These are phyloP conservation scores for Hyles euphorbiae DNA, from an alignment of 1,140 invertebrate species.

Conservation along the genomic window DNA sequence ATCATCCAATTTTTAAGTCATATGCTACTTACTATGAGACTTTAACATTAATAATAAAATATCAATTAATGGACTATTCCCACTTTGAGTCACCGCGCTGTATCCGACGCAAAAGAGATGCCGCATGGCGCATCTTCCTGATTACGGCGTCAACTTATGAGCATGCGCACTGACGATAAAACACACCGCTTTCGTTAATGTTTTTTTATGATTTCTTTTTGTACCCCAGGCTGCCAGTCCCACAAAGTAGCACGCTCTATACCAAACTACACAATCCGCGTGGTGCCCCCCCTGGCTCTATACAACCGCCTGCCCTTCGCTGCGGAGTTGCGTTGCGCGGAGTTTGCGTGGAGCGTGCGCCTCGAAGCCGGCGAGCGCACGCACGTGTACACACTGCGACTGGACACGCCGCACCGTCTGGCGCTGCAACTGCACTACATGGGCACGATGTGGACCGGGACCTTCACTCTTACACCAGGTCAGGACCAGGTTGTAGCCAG, in stretches of 20 bases:
- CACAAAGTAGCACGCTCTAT: constrained; percentile 72
- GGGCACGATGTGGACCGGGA: constrained; percentile 82
- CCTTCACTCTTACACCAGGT: constrained; percentile 81
- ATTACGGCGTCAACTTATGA: too few relatives aligned
- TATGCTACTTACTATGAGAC: too few relatives aligned
- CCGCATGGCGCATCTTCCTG: too few relatives aligned
- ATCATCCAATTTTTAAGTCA: too few relatives aligned
- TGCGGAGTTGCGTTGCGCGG: constrained; percentile 76
- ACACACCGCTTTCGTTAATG: not conserved
- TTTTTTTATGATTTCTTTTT: constrained; percentile 12
- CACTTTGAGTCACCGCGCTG: too few relatives aligned
- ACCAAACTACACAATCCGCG: constrained; percentile 84
- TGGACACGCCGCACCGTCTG: constrained; percentile 77
- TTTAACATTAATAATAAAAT: too few relatives aligned
- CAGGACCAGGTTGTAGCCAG: constrained; percentile 1
- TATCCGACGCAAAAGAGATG: too few relatives aligned
- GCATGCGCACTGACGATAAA: too few relatives aligned
- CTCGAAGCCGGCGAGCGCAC: constrained; percentile 84
- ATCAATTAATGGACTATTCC: too few relatives aligned
- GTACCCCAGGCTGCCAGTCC: constrained; percentile 35
- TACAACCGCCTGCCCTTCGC: constrained; percentile 87
- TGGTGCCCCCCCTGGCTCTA: constrained; percentile 83
- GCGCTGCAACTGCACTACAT: constrained; percentile 82
- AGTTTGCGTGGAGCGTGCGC: constrained; percentile 72
- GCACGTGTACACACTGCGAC: constrained; percentile 81